phyloP scores from a whole-genome alignment of 1,140 invertebrate species.

The Eciton burchellii region DNA sequence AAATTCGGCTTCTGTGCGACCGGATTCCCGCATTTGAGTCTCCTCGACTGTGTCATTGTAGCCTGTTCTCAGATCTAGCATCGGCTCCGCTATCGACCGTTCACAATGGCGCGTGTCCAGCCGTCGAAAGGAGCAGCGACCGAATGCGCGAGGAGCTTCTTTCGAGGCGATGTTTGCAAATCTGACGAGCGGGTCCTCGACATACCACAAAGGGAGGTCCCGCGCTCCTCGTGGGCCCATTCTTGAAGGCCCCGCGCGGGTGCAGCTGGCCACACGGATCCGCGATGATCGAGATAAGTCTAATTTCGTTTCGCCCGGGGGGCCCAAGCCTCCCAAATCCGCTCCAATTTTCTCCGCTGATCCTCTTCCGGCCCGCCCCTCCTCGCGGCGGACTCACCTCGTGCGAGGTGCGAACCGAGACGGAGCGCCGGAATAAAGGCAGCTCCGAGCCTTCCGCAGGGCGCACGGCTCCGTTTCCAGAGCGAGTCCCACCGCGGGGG shows the following conservation, averaged over 20 bases:
- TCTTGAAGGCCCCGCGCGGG: constrained; percentile 24
- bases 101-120: constrained; percentile 71
- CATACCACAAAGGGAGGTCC: constrained; percentile 55
- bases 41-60: constrained; percentile 60
- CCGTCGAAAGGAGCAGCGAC: constrained; percentile 71
- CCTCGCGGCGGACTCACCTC: background rate
- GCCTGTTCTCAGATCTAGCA: constrained; percentile 46
- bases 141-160: constrained; percentile 20
- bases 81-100: constrained; percentile 50
- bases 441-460: constrained; percentile 1
- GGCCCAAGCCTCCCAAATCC: constrained; percentile 67
- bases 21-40: constrained; percentile 7
- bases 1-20: constrained; percentile 47
- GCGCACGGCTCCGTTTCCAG: background rate
- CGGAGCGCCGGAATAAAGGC: constrained; percentile 50
- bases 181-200: constrained; percentile 56
- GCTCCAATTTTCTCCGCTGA: constrained; percentile 75
- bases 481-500: constrained; percentile 12
- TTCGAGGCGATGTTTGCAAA: constrained; percentile 64
- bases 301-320: constrained; percentile 73
- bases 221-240: constrained; percentile 37
- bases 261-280: constrained; percentile 68
- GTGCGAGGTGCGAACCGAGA: constrained; percentile 71
- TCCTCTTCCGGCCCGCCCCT: constrained; percentile 15
- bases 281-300: constrained; percentile 78